These are phyloP conservation scores for Rostratula benghalensis DNA, from an alignment of 2,113 vertebrate genomes.

Conservation along the genomic window DNA sequence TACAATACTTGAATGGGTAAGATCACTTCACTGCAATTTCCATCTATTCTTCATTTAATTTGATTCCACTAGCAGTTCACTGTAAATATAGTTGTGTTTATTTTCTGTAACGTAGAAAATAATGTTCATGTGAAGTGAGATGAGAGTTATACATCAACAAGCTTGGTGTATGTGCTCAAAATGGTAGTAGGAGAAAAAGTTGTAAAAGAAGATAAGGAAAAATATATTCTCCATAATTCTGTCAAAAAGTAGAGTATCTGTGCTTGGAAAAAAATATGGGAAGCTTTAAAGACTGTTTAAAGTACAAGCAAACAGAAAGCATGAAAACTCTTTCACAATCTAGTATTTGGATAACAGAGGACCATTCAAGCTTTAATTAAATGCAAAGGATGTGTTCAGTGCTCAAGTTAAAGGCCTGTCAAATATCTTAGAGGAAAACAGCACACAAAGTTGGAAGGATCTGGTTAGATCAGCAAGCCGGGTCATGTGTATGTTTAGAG, in stretches of 20 bases:
- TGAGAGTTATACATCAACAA: not conserved
- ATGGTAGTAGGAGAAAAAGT: not conserved
- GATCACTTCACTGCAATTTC: not conserved
- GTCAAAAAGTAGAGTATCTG: slow-evolving; percentile 6
- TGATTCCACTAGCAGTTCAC: not conserved
- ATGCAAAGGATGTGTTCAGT: slow-evolving; percentile 43
- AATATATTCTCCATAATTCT: slow-evolving; percentile 40
- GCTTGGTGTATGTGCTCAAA: not conserved
- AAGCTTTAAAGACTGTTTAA: slow-evolving; percentile 9
- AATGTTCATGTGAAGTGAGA: not conserved
- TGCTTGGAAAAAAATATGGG: not conserved
- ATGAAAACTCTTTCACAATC: not conserved
- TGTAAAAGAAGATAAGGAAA: slow-evolving; percentile 23
- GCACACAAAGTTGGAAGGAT: not conserved
- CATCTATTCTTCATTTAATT: not conserved
- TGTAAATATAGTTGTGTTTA: not conserved
- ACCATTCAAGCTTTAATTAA: slow-evolving; percentile 49
- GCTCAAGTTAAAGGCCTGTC: slow-evolving; percentile 10
- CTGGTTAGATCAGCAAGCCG: slow-evolving; percentile 35
- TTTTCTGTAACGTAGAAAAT: not conserved
- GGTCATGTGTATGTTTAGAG: not conserved
- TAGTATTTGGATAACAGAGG: not conserved
- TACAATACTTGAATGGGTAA: not conserved
- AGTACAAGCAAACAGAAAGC: not conserved
- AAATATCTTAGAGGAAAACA: slow-evolving; percentile 50